A percentile compares a stretch with the other conserved stretches of the same genome.
Evolutionary conservation across 2,113 vertebrate genomes (phyloP).

Genomic region (Apaloderma vittatum): DNA sequence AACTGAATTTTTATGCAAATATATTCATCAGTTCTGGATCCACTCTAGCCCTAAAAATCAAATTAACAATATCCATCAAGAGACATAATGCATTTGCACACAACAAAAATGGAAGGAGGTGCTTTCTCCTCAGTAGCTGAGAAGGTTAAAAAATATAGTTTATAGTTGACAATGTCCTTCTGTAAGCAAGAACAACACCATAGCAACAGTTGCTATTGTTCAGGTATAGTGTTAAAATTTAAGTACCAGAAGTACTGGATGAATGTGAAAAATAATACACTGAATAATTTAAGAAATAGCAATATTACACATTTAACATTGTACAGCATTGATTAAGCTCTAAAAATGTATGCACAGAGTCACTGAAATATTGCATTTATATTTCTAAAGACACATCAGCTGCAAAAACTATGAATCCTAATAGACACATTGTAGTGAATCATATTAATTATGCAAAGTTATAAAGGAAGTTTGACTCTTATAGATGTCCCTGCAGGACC

Average conservation of each 20-base stretch:
- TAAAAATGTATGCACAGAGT: not conserved
- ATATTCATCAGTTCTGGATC: conserved; percentile 16
- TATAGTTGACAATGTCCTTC: not conserved
- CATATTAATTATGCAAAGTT: not conserved
- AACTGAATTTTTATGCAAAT: conserved; percentile 36
- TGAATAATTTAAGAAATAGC: not conserved
- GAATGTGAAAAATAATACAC: not conserved
- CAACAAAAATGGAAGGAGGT: not conserved
- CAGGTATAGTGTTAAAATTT: not conserved
- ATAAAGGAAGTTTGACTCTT: not conserved
- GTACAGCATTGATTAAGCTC: not conserved
- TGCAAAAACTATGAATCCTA: not conserved
- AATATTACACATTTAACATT: not conserved
- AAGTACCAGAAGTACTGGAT: not conserved
- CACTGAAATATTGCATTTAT: not conserved
- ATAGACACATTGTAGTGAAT: not conserved
- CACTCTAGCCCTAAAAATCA: conserved; percentile 29
- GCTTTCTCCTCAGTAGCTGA: not conserved
- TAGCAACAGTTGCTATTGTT: conserved; percentile 26
- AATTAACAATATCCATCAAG: conserved; percentile 25
- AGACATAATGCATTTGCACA: not conserved
- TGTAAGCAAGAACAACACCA: not conserved
- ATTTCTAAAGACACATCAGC: not conserved
- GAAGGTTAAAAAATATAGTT: not conserved
- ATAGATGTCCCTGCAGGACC: not conserved